Conservation (phyloP, 2,888 invertebrate genomes). For the Helicoverpa assulta region DNA sequence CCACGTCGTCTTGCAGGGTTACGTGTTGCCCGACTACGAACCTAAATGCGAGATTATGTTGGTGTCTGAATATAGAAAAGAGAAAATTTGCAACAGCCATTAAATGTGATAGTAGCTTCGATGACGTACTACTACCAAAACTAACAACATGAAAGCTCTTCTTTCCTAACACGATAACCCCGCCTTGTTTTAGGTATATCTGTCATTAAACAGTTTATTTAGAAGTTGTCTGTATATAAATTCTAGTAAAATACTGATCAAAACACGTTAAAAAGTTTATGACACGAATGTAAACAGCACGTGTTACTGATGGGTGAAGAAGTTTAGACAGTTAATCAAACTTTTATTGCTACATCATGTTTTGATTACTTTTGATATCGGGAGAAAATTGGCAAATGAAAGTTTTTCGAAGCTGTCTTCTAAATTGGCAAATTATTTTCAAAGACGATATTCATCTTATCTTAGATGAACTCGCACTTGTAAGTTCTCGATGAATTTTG, state of each 20-base stretch:
- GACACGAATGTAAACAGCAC: conserved; percentile 37
- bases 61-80: conserved; percentile 48
- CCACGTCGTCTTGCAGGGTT: conserved; percentile 97
- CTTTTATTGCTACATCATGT: conserved; percentile 40
- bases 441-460: background rate
- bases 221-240: conserved; percentile 29
- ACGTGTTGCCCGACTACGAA: conserved; percentile 98
- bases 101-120: conserved; percentile 7
- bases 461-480: background rate
- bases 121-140: conserved; percentile 3
- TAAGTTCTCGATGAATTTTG: no score
- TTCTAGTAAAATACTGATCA: conserved; percentile 43
- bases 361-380: conserved; percentile 30
- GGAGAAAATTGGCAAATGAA: conserved; percentile 4
- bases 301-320: conserved; percentile 26
- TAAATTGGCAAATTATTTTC: background rate
- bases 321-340: conserved; percentile 40
- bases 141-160: conserved; percentile 10
- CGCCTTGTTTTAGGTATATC: conserved; percentile 34
- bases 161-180: conserved; percentile 18
- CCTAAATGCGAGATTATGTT: conserved; percentile 81
- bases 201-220: conserved; percentile 27
- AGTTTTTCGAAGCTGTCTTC: conserved; percentile 4
- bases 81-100: conserved; percentile 33
- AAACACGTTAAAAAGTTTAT: conserved; percentile 53